phyloP scores from a whole-genome alignment of 1,140 invertebrate species.

The Triops longicaudatus region DNA sequence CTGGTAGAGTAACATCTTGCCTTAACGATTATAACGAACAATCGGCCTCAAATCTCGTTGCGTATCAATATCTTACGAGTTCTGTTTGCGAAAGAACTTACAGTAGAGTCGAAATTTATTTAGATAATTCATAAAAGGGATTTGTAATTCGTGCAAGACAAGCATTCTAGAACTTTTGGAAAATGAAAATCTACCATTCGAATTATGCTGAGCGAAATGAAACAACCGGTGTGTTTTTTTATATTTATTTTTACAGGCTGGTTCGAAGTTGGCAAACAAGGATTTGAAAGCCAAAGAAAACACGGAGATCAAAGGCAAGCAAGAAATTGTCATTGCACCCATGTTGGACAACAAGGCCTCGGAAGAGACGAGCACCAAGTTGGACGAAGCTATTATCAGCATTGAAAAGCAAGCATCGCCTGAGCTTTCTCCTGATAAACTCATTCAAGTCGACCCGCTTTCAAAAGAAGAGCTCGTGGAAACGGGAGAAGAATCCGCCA shows the following conservation, averaged over 20 bases:
- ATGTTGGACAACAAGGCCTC: slow-evolving; percentile 33
- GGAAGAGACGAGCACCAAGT: slow-evolving; percentile 43
- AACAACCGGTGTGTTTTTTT: background rate
- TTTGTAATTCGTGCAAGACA: no score
- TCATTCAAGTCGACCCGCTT: slow-evolving; percentile 38
- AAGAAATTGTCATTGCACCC: slow-evolving; percentile 36
- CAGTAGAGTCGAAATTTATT: no score
- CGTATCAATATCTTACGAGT: no score
- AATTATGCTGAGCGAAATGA: background rate
- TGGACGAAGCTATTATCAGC: background rate
- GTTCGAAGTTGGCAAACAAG: background rate
- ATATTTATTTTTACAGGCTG: background rate
- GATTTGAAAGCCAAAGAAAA: background rate
- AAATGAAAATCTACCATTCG: background rate
- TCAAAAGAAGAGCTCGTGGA: slow-evolving; percentile 40
- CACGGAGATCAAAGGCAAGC: slow-evolving; percentile 28
- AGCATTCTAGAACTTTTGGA: no score
- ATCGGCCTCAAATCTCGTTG: no score
- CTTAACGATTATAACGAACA: no score
- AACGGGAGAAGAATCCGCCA: slow-evolving; percentile 30
- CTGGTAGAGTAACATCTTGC: no score
- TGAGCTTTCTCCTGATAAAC: slow-evolving; percentile 44
- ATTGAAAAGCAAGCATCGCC: background rate
- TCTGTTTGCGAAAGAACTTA: no score
- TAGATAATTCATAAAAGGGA: no score